Evolutionary conservation across 2,113 vertebrate species (phyloP).

Genomic region (Xyrauchen texanus): DNA sequence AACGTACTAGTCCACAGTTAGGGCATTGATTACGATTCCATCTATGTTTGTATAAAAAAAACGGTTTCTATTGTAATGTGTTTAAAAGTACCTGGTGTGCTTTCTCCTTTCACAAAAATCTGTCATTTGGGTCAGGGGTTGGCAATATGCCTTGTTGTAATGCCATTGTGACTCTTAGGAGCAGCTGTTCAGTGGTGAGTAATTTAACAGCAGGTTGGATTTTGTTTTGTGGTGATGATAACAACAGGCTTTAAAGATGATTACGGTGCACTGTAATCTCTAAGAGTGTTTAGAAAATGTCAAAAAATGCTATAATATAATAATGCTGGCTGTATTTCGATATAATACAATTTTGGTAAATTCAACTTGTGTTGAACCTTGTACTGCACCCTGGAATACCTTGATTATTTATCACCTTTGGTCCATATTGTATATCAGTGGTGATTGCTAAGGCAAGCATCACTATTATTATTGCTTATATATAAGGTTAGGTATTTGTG

Average conservation of each 20-base stretch:
- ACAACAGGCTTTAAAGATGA: constrained; percentile 45
- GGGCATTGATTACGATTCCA: not conserved
- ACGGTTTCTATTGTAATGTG: too few species aligned
- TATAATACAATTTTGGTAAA: too few species aligned
- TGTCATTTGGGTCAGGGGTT: constrained; percentile 24
- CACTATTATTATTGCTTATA: too few species aligned
- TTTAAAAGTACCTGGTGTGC: constrained; percentile 11
- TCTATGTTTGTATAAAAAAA: too few species aligned
- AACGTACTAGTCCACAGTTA: not conserved
- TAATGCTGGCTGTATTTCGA: too few species aligned
- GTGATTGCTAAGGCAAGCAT: too few species aligned
- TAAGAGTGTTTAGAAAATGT: not conserved
- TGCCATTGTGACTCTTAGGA: constrained; percentile 18
- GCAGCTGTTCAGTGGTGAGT: constrained; percentile 36
- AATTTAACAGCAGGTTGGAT: constrained; percentile 46
- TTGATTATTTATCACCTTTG: too few species aligned
- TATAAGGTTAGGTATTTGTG: too few species aligned
- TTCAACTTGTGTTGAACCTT: not conserved
- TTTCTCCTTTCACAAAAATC: not conserved
- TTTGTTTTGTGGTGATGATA: constrained; percentile 35
- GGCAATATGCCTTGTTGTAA: constrained; percentile 1
- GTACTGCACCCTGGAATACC: not conserved
- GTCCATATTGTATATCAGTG: too few species aligned
- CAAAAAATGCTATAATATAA: not conserved
- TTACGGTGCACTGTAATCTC: constrained; percentile 19